Conservation (phyloP, 2,797 vertebrate species). For the Octomys mimax region DNA sequence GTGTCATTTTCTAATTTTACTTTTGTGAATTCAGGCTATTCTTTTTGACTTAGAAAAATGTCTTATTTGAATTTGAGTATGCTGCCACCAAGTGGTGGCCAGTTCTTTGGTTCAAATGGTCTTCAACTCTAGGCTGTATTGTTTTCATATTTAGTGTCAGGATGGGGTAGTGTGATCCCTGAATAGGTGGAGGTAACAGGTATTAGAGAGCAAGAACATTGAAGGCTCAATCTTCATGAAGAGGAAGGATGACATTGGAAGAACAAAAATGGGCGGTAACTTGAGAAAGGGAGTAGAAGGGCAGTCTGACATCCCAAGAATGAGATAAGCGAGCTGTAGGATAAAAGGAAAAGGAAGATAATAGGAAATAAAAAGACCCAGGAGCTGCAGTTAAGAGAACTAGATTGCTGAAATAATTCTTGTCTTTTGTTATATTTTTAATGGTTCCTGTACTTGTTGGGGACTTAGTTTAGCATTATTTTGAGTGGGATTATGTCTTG, state of each 20-base stretch:
- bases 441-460: not conserved
- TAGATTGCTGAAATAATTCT: slow-evolving; percentile 30
- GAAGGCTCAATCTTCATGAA: not conserved
- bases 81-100: slow-evolving; percentile 77
- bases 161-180: not conserved
- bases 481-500: slow-evolving; percentile 31
- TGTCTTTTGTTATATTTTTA: slow-evolving; percentile 32
- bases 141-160: not conserved
- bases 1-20: slow-evolving; percentile 77
- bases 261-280: slow-evolving; percentile 38
- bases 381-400: slow-evolving; percentile 2
- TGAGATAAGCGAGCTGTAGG: not conserved
- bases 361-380: slow-evolving; percentile 8
- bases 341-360: not conserved
- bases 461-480: not conserved
- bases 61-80: slow-evolving; percentile 75
- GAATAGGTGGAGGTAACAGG: slow-evolving; percentile 18
- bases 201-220: not conserved
- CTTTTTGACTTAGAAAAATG: slow-evolving; percentile 57
- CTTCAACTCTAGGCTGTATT: not conserved
- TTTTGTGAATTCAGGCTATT: slow-evolving; percentile 66
- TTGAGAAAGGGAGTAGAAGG: slow-evolving; percentile 7
- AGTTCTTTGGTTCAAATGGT: slow-evolving; percentile 13
- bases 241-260: slow-evolving; percentile 3
- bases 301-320: slow-evolving; percentile 31